Conservation (phyloP, 2,888 invertebrate species). For the Drosophila eohydei region DNA sequence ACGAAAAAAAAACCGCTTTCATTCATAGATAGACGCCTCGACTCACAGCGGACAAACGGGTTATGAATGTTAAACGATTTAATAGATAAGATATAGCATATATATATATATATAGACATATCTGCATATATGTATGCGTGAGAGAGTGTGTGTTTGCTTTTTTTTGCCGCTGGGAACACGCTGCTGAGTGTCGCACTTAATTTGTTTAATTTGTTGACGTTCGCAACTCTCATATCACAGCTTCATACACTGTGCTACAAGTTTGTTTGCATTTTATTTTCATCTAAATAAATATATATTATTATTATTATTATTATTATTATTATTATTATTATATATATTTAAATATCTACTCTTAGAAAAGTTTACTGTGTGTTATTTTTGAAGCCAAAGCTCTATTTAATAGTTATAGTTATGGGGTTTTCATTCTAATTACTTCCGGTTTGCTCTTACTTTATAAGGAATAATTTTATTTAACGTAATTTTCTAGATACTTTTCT, state of each 20-base stretch:
- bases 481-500: no score
- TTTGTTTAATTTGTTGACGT: conserved; percentile 64
- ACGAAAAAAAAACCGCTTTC: conserved; percentile 58
- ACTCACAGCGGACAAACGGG: conserved; percentile 58
- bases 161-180: conserved; percentile 58
- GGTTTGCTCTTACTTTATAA: no score
- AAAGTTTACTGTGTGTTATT: no score
- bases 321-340: not conserved
- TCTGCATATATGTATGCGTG: conserved; percentile 5
- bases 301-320: no score
- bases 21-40: conserved; percentile 65
- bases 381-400: no score
- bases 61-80: conserved; percentile 77
- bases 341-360: no score
- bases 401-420: no score
- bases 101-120: conserved; percentile 20
- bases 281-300: not conserved
- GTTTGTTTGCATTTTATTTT: conserved; percentile 13
- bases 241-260: conserved; percentile 44
- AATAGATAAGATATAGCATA: conserved; percentile 70
- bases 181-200: conserved; percentile 74
- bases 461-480: no score
- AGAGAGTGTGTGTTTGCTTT: conserved; percentile 2
- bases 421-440: no score
- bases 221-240: conserved; percentile 36